Conservation (phyloP, 2,797 vertebrate species). For the Lateolabrax maculatus region DNA sequence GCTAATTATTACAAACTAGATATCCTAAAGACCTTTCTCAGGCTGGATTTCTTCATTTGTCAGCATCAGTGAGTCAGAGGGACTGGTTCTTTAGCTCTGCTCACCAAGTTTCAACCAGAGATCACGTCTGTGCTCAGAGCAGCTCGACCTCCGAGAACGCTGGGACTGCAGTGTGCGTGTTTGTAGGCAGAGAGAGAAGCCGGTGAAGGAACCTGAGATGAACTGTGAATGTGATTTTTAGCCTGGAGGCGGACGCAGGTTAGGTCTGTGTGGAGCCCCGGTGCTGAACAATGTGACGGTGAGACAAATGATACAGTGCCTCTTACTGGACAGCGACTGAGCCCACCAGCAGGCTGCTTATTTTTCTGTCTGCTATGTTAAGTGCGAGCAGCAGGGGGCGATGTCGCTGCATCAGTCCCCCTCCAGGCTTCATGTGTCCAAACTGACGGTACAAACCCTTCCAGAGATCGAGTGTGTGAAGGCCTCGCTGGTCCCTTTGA, state of each 20-base stretch:
- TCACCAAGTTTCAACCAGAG: neutral
- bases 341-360: conserved; percentile 9
- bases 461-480: conserved; percentile 38
- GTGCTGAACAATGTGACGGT: neutral
- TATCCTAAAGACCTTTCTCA: too few relatives aligned
- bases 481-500: too few relatives aligned
- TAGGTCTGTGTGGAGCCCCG: conserved; percentile 1
- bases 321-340: conserved; percentile 43
- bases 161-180: neutral
- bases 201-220: conserved; percentile 17
- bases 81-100: neutral
- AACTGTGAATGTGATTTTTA: conserved; percentile 70
- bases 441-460: conserved; percentile 79
- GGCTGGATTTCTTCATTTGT: neutral
- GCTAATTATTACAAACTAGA: neutral
- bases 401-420: conserved; percentile 42
- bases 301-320: conserved; percentile 43
- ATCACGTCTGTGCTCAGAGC: neutral
- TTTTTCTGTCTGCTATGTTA: conserved; percentile 41
- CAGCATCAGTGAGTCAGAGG: neutral
- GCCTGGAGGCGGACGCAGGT: conserved; percentile 21
- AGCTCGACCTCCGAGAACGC: neutral
- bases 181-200: neutral
- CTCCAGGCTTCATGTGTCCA: conserved; percentile 29
- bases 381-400: conserved; percentile 76